Percentiles rank a stretch among this genome's conserved stretches.
phyloP scores from a whole-genome alignment of 1,140 invertebrate species.

The Musca vetustissima region DNA sequence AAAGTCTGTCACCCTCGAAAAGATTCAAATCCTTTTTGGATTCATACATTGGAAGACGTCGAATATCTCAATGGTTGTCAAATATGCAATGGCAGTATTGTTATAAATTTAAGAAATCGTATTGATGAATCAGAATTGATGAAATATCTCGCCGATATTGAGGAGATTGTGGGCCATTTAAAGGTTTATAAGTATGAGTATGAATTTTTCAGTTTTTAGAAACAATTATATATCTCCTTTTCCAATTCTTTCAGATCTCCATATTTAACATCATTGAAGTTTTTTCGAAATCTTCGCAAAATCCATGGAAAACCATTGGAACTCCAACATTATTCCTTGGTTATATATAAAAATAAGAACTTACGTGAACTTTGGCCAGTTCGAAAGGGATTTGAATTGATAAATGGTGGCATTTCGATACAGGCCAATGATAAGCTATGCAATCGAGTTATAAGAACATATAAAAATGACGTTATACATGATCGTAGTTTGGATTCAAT shows the following conservation, averaged over 20 bases:
- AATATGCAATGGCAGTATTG: conserved; percentile 41
- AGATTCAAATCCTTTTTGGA: neutral
- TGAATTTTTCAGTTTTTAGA: too few relatives aligned
- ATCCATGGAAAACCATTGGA: conserved; percentile 40
- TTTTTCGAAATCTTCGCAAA: conserved; percentile 33
- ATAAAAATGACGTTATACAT: conserved; percentile 33
- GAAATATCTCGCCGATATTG: conserved; percentile 33
- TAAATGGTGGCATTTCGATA: conserved; percentile 43
- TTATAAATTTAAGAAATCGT: conserved; percentile 38
- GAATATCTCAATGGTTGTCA: conserved; percentile 43
- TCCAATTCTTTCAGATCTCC: conserved; percentile 31
- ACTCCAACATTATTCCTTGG: conserved; percentile 34
- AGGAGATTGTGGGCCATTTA: conserved; percentile 44
- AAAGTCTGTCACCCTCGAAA: neutral
- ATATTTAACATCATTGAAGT: conserved; percentile 38
- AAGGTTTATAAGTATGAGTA: conserved; percentile 39
- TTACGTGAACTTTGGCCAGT: conserved; percentile 40
- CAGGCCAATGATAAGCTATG: conserved; percentile 47
- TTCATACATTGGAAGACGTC: conserved; percentile 31
- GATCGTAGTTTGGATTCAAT: conserved; percentile 40
- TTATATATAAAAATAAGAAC: conserved; percentile 44
- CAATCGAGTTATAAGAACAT: conserved; percentile 38
- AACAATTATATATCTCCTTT: too few relatives aligned
- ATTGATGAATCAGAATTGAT: conserved; percentile 39
- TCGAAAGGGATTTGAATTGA: conserved; percentile 31